Conservation (phyloP, 35 echinoderm and acorn worm species). For the Holothuria glaberrima region DNA sequence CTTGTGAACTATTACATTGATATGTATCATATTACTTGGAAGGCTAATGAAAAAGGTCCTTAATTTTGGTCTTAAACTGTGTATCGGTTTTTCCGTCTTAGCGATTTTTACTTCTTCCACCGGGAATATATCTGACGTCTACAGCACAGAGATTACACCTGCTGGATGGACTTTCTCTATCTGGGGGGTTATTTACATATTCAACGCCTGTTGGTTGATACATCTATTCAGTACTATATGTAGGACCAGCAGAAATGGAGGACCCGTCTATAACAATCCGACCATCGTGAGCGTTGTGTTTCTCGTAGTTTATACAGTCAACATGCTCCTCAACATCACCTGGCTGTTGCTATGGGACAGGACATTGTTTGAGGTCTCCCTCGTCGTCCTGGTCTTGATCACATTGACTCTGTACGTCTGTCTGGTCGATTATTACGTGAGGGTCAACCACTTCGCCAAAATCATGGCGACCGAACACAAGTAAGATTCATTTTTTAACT, state of each 20-base stretch:
- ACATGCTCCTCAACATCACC: slow-evolving; percentile 64
- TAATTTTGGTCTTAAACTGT: too few species aligned
- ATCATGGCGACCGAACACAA: slow-evolving; percentile 61
- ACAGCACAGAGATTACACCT: slow-evolving; percentile 72
- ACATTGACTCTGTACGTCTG: slow-evolving; percentile 68
- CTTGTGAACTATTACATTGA: too few species aligned
- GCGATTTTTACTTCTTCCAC: slow-evolving; percentile 23
- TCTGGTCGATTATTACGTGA: slow-evolving; percentile 57
- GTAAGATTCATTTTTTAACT: slow-evolving; percentile 1
- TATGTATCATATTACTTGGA: too few species aligned
- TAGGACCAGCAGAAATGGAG: slow-evolving; percentile 41
- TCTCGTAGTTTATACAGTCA: slow-evolving; percentile 61
- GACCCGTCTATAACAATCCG: slow-evolving; percentile 75
- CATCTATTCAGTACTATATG: slow-evolving; percentile 71
- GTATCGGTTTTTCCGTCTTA: not conserved
- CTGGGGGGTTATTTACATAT: slow-evolving; percentile 80
- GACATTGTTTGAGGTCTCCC: slow-evolving; percentile 45
- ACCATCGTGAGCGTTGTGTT: slow-evolving; percentile 62
- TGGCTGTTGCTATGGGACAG: slow-evolving; percentile 81
- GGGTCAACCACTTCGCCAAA: slow-evolving; percentile 59
- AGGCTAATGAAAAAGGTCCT: too few species aligned
- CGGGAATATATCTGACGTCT: slow-evolving; percentile 57
- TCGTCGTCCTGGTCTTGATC: slow-evolving; percentile 60
- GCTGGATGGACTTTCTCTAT: slow-evolving; percentile 89
- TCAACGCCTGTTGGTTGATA: slow-evolving; percentile 62